Evolutionary conservation across 2,797 vertebrate genomes (phyloP).

Genomic region (Sebastes flavidus): DNA sequence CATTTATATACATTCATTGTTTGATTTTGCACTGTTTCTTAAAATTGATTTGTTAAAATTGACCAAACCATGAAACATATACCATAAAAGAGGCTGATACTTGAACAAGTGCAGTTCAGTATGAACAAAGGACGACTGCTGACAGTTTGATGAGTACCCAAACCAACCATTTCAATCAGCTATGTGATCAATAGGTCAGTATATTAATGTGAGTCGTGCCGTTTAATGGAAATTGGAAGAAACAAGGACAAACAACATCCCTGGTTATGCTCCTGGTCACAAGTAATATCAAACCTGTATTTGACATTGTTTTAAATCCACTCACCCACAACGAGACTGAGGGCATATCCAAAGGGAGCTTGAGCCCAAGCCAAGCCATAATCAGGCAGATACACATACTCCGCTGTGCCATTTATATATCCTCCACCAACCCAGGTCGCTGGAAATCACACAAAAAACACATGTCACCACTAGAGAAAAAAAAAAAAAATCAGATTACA

Average conservation of each 20-base stretch:
- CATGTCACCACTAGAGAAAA: neutral
- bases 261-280: neutral
- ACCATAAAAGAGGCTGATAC: neutral
- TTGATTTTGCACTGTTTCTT: neutral
- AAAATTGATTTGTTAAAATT: neutral
- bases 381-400: constrained; percentile 93
- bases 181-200: neutral
- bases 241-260: neutral
- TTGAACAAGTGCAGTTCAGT: neutral
- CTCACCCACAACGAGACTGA: constrained; percentile 94
- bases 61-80: neutral
- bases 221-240: neutral
- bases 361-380: constrained; percentile 96
- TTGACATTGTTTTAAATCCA: neutral
- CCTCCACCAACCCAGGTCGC: constrained; percentile 99
- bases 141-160: neutral
- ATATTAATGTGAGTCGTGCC: neutral
- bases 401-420: constrained; percentile 98
- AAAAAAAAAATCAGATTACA: neutral
- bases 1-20: neutral
- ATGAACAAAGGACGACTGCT: neutral
- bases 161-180: neutral
- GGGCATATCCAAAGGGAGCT: constrained; percentile 95
- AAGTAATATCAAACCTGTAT: neutral
- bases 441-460: constrained; percentile 68